A percentile compares a stretch with the other conserved stretches of the same genome.
phyloP scores from a whole-genome alignment of 92 coral and sea anemone species.

The Heteractis magnifica region DNA sequence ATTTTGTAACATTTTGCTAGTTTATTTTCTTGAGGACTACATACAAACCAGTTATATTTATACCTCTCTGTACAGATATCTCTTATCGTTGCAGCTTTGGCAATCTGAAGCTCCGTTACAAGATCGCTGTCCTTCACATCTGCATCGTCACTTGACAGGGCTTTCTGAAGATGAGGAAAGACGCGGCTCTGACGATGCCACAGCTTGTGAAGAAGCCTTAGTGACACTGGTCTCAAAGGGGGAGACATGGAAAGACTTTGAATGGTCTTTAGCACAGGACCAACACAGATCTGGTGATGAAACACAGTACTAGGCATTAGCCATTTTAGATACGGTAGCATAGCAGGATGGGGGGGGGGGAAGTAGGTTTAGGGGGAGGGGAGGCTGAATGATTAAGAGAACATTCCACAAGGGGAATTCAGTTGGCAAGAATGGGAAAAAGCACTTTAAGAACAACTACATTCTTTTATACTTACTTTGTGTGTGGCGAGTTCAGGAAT shows the following conservation, averaged over 20 bases:
- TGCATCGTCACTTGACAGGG: constrained; percentile 55
- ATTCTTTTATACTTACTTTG: constrained; percentile 47
- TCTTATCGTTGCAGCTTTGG: constrained; percentile 84
- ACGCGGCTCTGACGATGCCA: constrained; percentile 89
- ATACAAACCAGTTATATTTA: not conserved
- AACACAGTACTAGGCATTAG: not conserved
- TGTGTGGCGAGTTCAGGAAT: constrained; percentile 89
- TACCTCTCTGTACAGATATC: constrained; percentile 87
- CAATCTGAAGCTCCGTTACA: constrained; percentile 67
- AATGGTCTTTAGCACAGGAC: constrained; percentile 71
- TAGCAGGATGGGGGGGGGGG: not conserved
- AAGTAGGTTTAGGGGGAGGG: no score
- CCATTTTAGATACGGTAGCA: not conserved
- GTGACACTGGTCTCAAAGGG: constrained; percentile 60
- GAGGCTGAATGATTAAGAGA: no score
- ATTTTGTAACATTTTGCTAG: no score
- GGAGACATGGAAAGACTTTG: constrained; percentile 71
- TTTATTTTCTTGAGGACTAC: not conserved
- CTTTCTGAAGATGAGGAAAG: constrained; percentile 78
- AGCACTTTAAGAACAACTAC: not conserved
- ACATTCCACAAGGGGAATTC: no score
- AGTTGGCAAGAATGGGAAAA: no score
- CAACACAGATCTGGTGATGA: constrained; percentile 64
- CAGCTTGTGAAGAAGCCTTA: constrained; percentile 77
- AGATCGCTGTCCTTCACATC: constrained; percentile 45